phyloP scores from a whole-genome alignment of 1,140 invertebrate genomes.

The Neelides sp. region DNA sequence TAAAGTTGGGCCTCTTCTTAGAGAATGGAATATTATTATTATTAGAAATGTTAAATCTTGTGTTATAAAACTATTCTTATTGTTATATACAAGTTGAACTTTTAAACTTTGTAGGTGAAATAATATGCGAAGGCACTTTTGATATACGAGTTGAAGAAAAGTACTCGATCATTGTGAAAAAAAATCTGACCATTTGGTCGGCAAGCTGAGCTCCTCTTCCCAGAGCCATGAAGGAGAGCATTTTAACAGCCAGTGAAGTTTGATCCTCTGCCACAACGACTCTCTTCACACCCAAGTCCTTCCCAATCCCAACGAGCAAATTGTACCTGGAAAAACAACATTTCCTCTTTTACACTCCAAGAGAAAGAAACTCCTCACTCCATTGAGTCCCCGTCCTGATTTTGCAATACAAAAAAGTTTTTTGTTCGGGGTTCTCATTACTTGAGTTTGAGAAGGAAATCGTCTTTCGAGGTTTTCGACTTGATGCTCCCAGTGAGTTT shows the following conservation, averaged over 20 bases:
- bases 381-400: no score
- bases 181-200: conserved; percentile 23
- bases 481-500: conserved; percentile 6
- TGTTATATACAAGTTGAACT: no score
- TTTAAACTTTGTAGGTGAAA: no score
- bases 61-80: no score
- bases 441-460: conserved; percentile 13
- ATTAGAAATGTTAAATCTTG: no score
- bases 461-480: conserved; percentile 13
- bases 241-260: conserved; percentile 24
- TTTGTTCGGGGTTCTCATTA: no score
- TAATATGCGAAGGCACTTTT: no score
- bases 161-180: not conserved
- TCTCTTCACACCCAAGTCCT: conserved; percentile 10
- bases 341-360: not conserved
- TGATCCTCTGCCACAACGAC: conserved; percentile 24
- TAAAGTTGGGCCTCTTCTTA: no score
- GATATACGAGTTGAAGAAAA: not conserved
- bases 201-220: conserved; percentile 26
- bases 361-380: no score
- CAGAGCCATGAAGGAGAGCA: conserved; percentile 24
- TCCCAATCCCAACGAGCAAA: conserved; percentile 5
- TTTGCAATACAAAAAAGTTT: no score
- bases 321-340: conserved; percentile 9
- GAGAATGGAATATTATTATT: no score